A percentile compares a stretch with the other conserved stretches of the same genome.
These are phyloP conservation scores for Tricholauxania praeusta DNA, from an alignment of 2,888 invertebrate genomes.

Conservation along the genomic window DNA sequence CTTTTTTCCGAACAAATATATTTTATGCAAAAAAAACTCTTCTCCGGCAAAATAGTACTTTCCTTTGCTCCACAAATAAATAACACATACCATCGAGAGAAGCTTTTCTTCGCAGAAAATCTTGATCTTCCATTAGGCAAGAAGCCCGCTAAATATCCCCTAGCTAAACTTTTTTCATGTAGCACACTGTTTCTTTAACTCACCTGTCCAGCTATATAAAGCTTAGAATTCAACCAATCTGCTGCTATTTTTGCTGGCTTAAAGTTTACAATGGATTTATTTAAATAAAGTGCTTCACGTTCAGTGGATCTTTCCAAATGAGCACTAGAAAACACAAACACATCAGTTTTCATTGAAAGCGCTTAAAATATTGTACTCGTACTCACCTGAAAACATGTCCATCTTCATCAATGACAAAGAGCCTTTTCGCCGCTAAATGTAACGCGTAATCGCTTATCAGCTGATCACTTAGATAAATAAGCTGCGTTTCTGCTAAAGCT, in stretches of 20 bases:
- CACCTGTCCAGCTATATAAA: constrained; percentile 85
- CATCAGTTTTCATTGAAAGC: neutral
- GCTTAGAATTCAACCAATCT: constrained; percentile 89
- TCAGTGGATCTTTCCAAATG: constrained; percentile 46
- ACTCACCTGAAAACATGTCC: constrained; percentile 73
- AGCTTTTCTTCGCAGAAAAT: too few relatives aligned
- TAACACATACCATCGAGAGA: too few relatives aligned
- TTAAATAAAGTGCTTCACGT: constrained; percentile 70
- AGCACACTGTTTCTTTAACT: neutral
- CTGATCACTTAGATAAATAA: constrained; percentile 58
- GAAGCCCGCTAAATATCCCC: too few relatives aligned
- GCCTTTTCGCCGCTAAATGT: constrained; percentile 77
- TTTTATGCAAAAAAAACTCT: too few relatives aligned
- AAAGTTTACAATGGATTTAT: constrained; percentile 71
- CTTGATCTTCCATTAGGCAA: too few relatives aligned
- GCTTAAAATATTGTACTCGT: neutral
- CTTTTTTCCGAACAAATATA: too few relatives aligned
- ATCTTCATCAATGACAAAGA: constrained; percentile 81
- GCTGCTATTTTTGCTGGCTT: constrained; percentile 80
- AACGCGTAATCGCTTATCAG: constrained; percentile 78
- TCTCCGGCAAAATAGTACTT: too few relatives aligned
- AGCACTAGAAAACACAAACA: constrained; percentile 18
- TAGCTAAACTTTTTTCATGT: too few relatives aligned
- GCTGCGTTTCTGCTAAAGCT: constrained; percentile 50
- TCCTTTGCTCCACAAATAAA: too few relatives aligned